Conservation (phyloP, 1,140 invertebrate genomes). For the Euura lappo region DNA sequence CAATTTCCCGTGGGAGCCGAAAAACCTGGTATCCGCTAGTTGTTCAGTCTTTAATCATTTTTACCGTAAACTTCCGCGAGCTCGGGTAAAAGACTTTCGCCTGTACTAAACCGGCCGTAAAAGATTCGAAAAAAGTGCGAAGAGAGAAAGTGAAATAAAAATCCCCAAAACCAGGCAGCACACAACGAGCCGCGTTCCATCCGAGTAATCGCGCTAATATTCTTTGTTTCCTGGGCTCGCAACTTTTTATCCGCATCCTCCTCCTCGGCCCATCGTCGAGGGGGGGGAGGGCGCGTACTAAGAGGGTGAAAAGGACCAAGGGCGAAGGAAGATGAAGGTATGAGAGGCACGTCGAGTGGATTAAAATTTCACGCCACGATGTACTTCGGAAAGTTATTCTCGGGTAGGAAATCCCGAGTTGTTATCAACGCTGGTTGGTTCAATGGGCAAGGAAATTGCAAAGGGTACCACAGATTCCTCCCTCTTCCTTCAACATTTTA, state of each 20-base stretch:
- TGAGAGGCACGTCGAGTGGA: neutral
- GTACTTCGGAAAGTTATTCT: slow-evolving; percentile 10
- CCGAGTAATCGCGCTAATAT: slow-evolving; percentile 18
- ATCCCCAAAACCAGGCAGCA: neutral
- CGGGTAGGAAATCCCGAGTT: neutral
- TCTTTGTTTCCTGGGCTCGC: slow-evolving; percentile 14
- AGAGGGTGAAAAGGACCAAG: neutral
- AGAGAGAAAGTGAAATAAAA: neutral
- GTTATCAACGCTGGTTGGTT: neutral
- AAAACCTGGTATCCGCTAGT: too few relatives aligned
- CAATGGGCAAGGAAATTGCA: neutral
- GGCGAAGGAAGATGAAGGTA: neutral
- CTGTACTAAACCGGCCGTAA: too few relatives aligned
- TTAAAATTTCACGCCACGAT: slow-evolving; percentile 12
- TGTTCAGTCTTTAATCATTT: too few relatives aligned
- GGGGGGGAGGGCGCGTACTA: neutral
- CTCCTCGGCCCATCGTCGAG: neutral
- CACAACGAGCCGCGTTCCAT: neutral
- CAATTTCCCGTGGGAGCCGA: too few relatives aligned
- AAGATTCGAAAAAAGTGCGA: too few relatives aligned
- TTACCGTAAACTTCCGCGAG: too few relatives aligned
- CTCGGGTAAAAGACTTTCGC: too few relatives aligned
- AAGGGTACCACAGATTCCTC: neutral
- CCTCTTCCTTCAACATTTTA: neutral
- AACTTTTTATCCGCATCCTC: slow-evolving; percentile 11